Base-by-base conservation (phyloP, 64 coral and sea anemone species). In the Hydrozoanthus tunicans region DNA sequence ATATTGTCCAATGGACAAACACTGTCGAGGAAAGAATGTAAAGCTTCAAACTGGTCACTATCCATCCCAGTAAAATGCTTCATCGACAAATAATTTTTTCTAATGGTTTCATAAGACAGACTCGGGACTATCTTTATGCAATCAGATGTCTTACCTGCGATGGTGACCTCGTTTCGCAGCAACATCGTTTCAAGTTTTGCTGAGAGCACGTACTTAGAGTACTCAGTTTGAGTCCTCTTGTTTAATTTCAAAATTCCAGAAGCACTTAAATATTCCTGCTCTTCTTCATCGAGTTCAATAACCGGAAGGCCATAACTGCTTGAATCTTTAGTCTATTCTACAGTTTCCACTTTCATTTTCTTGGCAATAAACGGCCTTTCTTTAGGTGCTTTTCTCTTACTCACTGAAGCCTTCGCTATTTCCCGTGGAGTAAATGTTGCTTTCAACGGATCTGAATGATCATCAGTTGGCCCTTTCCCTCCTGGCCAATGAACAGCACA, bases 171-270 rank as follows among this genome's bases (percentile, higher is more conserved):
- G 62, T 86, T 86, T 86, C 82, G 51, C 60, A 86, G 82, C 43
- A 86, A 86, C 59, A 86, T 70, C 64, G 32, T 86, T 86, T 86
- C 64, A 86, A 86, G 20, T 86, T 86, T 86, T 59, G 81, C 79
- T 63, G 79, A 81, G 60, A 81, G 43, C 79, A 60, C 14, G 54
- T 58, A 60, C 10, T 81, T 81, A 51, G 55, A 60, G 79, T 81
- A 81, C 55, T 81, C 60, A 59, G 79, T 81, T 81, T 81, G 79
- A 81, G 56, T 81, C 60, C 53, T 53, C 60, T 81, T 81, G 60
- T 81, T 81, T 81, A 54, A 26, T 81, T 4, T 76, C 73, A 53
- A 9, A 27, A 76, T 76, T 76, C 73, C 24, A 76, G 25, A 76
- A 76, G 73, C 51, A 76, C 73, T 76, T 53, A 27, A 76, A 53